These are phyloP conservation scores for Tinamus guttatus DNA, from an alignment of 2,113 vertebrate species.

Conservation along the genomic window DNA sequence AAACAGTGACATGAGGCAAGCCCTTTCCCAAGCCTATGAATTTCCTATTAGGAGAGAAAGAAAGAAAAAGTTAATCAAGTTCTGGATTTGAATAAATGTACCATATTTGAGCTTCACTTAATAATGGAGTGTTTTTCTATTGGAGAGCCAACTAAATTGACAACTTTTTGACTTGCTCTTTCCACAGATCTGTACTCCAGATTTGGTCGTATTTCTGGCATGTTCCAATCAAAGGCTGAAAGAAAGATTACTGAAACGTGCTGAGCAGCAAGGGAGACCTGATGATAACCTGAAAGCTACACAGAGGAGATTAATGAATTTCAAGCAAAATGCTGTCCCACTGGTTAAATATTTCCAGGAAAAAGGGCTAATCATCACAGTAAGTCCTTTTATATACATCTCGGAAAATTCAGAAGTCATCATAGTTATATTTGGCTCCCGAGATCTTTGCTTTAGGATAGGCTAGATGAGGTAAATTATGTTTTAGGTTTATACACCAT, in stretches of 20 bases:
- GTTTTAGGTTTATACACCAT: neutral
- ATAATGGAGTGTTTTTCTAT: neutral
- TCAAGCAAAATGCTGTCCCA: constrained; percentile 94
- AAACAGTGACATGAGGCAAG: neutral
- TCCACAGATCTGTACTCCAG: constrained; percentile 92
- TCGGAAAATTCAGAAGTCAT: neutral
- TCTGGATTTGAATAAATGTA: neutral
- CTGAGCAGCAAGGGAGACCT: constrained; percentile 93
- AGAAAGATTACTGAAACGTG: constrained; percentile 91
- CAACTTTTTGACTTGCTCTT: neutral
- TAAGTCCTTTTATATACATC: constrained; percentile 74
- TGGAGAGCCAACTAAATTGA: neutral
- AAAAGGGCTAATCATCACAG: constrained; percentile 92
- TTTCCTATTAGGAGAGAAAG: neutral
- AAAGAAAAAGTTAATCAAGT: neutral
- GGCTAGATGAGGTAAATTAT: neutral
- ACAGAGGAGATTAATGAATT: constrained; percentile 92
- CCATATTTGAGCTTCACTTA: neutral
- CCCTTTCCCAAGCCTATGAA: neutral
- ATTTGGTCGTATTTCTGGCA: constrained; percentile 95
- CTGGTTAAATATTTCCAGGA: constrained; percentile 98
- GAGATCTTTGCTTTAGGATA: neutral
- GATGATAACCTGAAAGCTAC: constrained; percentile 98
- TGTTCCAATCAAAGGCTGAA: constrained; percentile 93
- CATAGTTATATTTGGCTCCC: neutral